A percentile compares a stretch with the other conserved stretches of the same genome.
These are phyloP conservation scores for Hassar affinis DNA, from an alignment of 2,113 vertebrate species.

Conservation along the genomic window DNA sequence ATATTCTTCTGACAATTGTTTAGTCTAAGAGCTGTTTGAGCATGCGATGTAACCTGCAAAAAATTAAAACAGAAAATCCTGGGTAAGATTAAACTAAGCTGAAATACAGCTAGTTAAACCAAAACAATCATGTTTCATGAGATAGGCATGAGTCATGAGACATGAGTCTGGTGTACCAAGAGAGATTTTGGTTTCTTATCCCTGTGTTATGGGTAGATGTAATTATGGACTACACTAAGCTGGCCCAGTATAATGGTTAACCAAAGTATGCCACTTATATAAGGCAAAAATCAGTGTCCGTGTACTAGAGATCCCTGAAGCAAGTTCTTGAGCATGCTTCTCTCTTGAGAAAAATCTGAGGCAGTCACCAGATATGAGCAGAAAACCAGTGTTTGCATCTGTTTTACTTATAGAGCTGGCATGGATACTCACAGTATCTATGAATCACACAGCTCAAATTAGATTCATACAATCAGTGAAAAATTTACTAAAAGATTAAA, in stretches of 20 bases:
- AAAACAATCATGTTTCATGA: neutral
- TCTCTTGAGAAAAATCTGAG: neutral
- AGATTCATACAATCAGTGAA: neutral
- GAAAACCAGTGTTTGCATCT: neutral
- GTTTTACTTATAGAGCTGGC: neutral
- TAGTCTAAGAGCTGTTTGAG: neutral
- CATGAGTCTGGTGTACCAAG: neutral
- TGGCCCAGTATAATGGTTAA: slow-evolving; percentile 25
- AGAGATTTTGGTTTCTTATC: neutral
- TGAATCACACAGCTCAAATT: neutral
- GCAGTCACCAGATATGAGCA: neutral
- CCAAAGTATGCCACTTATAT: neutral
- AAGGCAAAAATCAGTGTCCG: neutral
- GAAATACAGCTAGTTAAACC: neutral
- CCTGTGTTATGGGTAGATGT: neutral
- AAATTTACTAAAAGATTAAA: neutral
- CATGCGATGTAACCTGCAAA: neutral
- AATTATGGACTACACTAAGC: slow-evolving; percentile 6
- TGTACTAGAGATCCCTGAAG: neutral
- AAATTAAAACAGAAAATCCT: neutral
- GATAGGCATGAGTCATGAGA: no score
- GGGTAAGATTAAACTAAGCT: neutral
- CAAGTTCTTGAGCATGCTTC: neutral
- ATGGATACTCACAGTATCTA: neutral
- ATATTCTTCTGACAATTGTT: neutral